Evolutionary conservation across 2,113 vertebrate species (phyloP).

Genomic region (Mastomys natalensis): DNA sequence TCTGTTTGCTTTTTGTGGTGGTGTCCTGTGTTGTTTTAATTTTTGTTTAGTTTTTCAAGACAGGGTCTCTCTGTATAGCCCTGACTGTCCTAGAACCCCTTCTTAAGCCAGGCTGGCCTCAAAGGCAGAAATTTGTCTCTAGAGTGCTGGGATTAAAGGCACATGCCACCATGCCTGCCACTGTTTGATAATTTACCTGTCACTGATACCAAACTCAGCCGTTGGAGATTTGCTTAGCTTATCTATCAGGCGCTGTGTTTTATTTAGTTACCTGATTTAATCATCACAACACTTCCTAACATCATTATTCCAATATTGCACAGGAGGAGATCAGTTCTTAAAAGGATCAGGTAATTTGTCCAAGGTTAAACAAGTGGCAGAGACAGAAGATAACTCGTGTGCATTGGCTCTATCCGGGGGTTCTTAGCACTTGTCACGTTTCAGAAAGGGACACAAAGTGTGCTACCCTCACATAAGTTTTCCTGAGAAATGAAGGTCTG

Average conservation of each 20-base stretch:
- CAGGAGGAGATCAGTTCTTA: background rate
- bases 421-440: background rate
- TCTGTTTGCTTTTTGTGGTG: background rate
- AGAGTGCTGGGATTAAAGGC: background rate
- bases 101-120: background rate
- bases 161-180: background rate
- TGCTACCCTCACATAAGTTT: background rate
- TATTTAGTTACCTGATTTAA: background rate
- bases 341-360: background rate
- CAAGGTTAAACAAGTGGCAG: background rate
- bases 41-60: background rate
- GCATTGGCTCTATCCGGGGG: background rate
- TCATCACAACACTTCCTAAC: background rate
- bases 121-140: background rate
- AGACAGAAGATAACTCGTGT: background rate
- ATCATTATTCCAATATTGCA: slow-evolving; percentile 52
- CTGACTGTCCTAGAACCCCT: background rate
- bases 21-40: background rate
- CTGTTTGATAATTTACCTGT: background rate
- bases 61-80: background rate
- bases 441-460: background rate
- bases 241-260: background rate
- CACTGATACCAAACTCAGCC: background rate
- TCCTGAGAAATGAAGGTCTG: background rate
- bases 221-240: background rate